Base-by-base conservation (phyloP, 2,888 invertebrate genomes). In the Spialia ferax region DNA sequence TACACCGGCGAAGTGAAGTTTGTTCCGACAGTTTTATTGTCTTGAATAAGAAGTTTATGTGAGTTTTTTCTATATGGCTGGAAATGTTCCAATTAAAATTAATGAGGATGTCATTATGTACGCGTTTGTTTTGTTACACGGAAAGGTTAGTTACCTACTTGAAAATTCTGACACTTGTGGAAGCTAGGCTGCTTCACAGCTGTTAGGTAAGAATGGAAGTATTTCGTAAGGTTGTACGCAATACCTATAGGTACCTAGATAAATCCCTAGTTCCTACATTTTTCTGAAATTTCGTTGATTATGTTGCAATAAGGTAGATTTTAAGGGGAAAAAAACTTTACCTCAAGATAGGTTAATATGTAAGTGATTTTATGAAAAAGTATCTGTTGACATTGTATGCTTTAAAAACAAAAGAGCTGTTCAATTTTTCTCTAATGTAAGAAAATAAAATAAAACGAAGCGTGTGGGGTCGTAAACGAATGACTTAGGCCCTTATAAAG, bases 1-100 rank as follows among this genome's bases (percentile, higher is more conserved):
- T 73, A 77, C 74, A 78, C 52, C 69, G 69, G 70, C 71, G 66
- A 73, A 83, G 89, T 88, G 87, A 88, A 88, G 86, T 88, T 87
- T 83, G 65, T 73, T 74, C 61, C 74, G 71, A 69, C 69, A 48
- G 48, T 70, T 63, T 68, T 68, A 45, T 57, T 57, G 29, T 63
- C 48, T 68, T 2, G 10, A 52, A 63, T 45, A 56, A 55, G 11
- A 68, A 68, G 62, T 69, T 70, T 68, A 56, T 52, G 72, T 72
- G 71, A 69, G 73, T 72, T 65, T 45, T n/a, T 23, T n/a, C 42
- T 68, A 70, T 72, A 73, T 72, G 70, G 56, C 74, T 74, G 75
- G 72, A 72, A 74, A 71, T 65, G 63, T 63, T 48, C 15, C 48
- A n/a, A 7, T 10, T 15, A 38, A 15, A 45, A 45, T 15, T 60